Percentiles rank a stretch among this genome's conserved stretches.
Conservation (phyloP, 2,113 vertebrate species). For the Eublepharis macularius region DNA sequence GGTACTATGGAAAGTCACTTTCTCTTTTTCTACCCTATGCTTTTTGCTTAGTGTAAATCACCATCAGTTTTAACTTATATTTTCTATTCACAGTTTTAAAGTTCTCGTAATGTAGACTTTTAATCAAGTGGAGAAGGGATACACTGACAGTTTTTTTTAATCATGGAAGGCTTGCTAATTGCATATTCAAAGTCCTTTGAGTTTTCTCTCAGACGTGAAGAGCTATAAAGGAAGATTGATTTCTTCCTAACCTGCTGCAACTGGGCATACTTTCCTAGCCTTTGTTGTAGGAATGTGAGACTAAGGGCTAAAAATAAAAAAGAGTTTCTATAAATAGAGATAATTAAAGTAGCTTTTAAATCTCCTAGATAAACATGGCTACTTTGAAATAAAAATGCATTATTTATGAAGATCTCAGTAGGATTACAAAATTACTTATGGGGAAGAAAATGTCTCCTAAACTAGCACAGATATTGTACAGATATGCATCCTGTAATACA, state of each 20-base stretch:
- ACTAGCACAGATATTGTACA: not conserved
- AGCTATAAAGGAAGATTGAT: not conserved
- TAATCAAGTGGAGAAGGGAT: not conserved
- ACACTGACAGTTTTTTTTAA: rapidly evolving
- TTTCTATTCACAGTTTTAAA: not conserved
- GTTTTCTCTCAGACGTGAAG: not conserved
- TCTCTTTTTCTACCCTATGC: not conserved
- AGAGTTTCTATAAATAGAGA: slow-evolving; percentile 24
- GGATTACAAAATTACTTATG: slow-evolving; percentile 11
- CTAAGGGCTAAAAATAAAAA: slow-evolving; percentile 12
- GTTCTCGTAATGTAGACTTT: rapidly evolving
- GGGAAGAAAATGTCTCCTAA: slow-evolving; percentile 16
- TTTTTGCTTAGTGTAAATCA: not conserved
- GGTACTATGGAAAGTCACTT: not conserved
- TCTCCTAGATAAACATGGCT: not conserved
- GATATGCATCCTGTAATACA: not conserved
- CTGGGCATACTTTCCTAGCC: not conserved
- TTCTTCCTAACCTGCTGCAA: not conserved
- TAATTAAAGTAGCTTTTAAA: slow-evolving; percentile 6
- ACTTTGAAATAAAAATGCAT: not conserved
- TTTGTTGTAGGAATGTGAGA: not conserved
- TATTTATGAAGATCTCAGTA: not conserved
- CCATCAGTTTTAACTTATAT: not conserved
- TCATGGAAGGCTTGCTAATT: not conserved
- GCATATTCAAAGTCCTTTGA: not conserved